These are phyloP conservation scores for Semibalanus balanoides DNA, from an alignment of 1,140 invertebrate genomes.

Conservation along the genomic window DNA sequence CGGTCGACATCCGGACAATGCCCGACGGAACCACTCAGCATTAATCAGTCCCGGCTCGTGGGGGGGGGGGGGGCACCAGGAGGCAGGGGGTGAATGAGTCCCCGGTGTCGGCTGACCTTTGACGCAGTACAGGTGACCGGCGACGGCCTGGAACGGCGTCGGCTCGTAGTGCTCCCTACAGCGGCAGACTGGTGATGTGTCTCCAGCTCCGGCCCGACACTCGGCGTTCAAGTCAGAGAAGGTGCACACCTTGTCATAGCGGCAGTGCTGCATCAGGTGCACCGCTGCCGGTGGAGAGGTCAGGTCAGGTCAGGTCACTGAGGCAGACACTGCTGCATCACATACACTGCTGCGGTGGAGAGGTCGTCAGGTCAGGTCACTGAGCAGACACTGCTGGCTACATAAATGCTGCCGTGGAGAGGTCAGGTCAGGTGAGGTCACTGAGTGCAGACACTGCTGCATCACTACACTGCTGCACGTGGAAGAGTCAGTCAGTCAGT, in stretches of 20 bases:
- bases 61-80: neutral
- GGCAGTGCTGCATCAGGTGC: neutral
- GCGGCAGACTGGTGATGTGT: slow-evolving; percentile 46
- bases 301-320: slow-evolving; percentile 58
- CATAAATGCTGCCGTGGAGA: no score
- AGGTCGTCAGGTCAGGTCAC: no score
- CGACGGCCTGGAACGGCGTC: slow-evolving; percentile 52
- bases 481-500: no score
- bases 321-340: no score
- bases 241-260: neutral
- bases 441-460: no score
- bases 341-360: no score
- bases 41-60: no score
- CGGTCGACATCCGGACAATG: neutral
- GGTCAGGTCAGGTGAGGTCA: no score
- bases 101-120: slow-evolving; percentile 42
- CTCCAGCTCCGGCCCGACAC: neutral
- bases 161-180: slow-evolving; percentile 60
- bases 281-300: slow-evolving; percentile 47
- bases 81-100: neutral
- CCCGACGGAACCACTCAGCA: no score
- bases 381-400: no score
- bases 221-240: neutral
- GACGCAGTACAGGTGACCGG: slow-evolving; percentile 58
- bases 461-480: no score